Evolutionary conservation across 1,140 invertebrate genomes (phyloP).

Genomic region (Cylas formicarius): DNA sequence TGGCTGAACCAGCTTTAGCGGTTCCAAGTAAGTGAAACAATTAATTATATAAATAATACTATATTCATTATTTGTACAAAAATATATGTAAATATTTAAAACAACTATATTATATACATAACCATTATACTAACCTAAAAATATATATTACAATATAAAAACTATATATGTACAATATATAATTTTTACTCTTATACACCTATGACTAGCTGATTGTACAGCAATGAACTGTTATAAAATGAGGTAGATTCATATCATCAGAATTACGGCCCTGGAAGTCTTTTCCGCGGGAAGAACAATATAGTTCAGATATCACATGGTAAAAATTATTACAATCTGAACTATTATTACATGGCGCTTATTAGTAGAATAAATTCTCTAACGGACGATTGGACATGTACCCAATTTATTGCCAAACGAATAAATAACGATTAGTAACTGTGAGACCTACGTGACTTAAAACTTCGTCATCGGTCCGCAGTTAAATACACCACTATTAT

Average conservation of each 20-base stretch:
- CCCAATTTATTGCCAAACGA: no score
- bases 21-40: conserved; percentile 1
- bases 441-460: no score
- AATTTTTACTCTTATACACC: conserved; percentile 32
- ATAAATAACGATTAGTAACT: no score
- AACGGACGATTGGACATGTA: no score
- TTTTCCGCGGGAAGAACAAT: no score
- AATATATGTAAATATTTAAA: conserved; percentile 35
- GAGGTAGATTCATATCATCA: conserved; percentile 33
- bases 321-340: conserved; percentile 1
- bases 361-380: no score
- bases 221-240: conserved; percentile 39
- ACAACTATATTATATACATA: conserved; percentile 8
- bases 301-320: background rate
- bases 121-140: conserved; percentile 25
- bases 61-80: conserved; percentile 36
- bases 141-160: conserved; percentile 32
- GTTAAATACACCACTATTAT: no score
- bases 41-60: conserved; percentile 36
- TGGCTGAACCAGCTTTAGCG: conserved; percentile 3
- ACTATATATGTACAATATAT: no score
- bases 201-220: conserved; percentile 42
- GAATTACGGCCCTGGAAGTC: no score
- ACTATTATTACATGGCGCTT: background rate
- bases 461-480: no score